A percentile compares a stretch with the other conserved stretches of the same genome.
Evolutionary conservation across 92 coral and sea anemone species (phyloP).

Genomic region (Epizoanthus scotinus): DNA sequence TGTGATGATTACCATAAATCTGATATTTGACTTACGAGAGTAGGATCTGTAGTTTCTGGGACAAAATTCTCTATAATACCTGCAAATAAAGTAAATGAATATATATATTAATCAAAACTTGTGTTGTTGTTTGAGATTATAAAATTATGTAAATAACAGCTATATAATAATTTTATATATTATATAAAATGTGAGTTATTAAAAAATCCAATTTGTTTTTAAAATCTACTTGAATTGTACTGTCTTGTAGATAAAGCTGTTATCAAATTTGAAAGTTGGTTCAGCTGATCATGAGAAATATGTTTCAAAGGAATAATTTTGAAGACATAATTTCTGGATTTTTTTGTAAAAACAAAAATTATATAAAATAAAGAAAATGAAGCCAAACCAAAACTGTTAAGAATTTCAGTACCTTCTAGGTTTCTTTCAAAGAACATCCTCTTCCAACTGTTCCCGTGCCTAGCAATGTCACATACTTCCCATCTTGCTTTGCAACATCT

Average conservation of each 20-base stretch:
- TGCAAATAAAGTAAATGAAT: constrained; percentile 25
- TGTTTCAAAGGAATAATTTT: too few species aligned
- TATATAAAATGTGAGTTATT: too few species aligned
- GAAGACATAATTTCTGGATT: too few species aligned
- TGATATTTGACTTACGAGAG: constrained; percentile 57
- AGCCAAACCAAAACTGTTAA: neutral
- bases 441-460: constrained; percentile 95
- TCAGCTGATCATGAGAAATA: too few species aligned
- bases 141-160: too few species aligned
- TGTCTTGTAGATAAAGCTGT: too few species aligned
- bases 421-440: constrained; percentile 99
- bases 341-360: too few species aligned
- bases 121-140: too few species aligned
- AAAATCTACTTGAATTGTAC: too few species aligned
- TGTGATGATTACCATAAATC: neutral
- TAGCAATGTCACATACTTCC: constrained; percentile 93
- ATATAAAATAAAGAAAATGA: neutral
- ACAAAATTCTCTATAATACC: constrained; percentile 94
- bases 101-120: neutral
- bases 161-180: too few species aligned
- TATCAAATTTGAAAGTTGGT: too few species aligned
- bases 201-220: too few species aligned
- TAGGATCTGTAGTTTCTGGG: constrained; percentile 91
- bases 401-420: constrained; percentile 73
- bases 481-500: constrained; percentile 95